Evolutionary conservation across 1,140 invertebrate genomes (phyloP), one percentile per base, ranked within the genome.

Genomic region (Orchesella cincta): DNA sequence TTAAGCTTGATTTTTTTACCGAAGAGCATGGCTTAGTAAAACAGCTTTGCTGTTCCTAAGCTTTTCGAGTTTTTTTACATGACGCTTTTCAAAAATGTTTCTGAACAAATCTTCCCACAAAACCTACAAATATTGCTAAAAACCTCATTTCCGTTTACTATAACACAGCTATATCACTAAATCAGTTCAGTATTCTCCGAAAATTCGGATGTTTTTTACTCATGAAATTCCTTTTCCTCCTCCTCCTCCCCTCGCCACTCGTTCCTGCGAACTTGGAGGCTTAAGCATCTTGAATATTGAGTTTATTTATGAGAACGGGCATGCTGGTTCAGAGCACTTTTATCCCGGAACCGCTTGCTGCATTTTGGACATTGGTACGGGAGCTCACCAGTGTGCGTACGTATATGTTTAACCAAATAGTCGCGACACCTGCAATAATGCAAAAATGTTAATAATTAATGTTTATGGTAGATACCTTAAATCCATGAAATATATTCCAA

Each of bases 301-400:
- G 28, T 71, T 35, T 76, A 80, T 39, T 80, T 80, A 36, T 80
- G 79, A 64, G 79, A 80, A 35, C 79, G 76, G n/a, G 76, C 67
- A 46, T 80, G 79, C 54, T 80, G 79, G 52, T 80, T 80, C 23
- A 81, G 77, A 28, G 77, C 77, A 34, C 74, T 78, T 39, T 81
- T 81, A 67, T 81, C 80, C 23, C 80, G 75, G 64, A 81, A 81
- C 18, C 52, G 73, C 74, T 81, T 81, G 52, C 62, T 57, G 72
- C 80, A 81, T 52, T 81, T 81, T 28, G 62, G 72, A 72, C 80
- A 81, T 26, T 54, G 31, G 57, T 81, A 81, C 14, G 80, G n/a
- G 29, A 78, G 76, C 67, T 81, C 80, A 54, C 80, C 80, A 33
- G 80, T 81, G 75, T 81, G 80, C 29, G 76, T 81, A n/a, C 80